Percentiles rank a stretch among this genome's conserved stretches.
phyloP scores from a whole-genome alignment of 30 jellyfish, hydroid and myxozoan genomes.

The Pseudorhiza aurosa region DNA sequence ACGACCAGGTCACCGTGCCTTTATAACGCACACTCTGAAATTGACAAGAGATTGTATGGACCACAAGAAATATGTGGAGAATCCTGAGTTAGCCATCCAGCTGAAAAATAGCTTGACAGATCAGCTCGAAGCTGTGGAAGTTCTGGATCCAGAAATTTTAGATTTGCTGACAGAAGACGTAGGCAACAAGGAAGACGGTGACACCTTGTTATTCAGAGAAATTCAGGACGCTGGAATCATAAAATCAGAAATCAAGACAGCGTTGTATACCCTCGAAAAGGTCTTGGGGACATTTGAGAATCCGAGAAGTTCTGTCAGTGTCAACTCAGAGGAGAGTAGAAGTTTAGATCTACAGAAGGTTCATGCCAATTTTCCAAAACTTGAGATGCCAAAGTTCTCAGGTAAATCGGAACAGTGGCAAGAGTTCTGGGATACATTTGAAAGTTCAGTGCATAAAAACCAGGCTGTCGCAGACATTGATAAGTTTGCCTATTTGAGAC shows the following conservation, averaged over 20 bases:
- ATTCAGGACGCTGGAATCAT: background rate
- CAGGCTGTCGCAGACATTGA: constrained; percentile 2
- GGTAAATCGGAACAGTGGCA: constrained; percentile 28
- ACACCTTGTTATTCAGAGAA: background rate
- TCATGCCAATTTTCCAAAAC: background rate
- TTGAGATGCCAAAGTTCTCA: constrained; percentile 5
- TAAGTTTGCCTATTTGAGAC: constrained; percentile 1
- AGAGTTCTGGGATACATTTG: constrained; percentile 40
- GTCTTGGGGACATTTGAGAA: background rate
- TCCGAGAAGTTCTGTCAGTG: background rate
- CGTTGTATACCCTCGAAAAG: background rate
- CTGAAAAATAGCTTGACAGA: background rate
- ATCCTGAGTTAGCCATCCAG: background rate
- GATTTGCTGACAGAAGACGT: constrained; percentile 8
- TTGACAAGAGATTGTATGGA: background rate
- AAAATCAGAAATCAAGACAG: constrained; percentile 5
- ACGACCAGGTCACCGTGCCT: constrained; percentile 14
- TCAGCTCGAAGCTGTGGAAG: constrained; percentile 3
- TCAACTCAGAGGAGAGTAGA: background rate
- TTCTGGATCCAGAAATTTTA: background rate
- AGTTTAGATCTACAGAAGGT: background rate
- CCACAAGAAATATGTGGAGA: background rate
- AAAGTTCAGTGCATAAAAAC: constrained; percentile 18
- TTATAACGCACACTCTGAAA: constrained; percentile 1
- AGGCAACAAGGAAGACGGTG: background rate